Conservation (phyloP, 2,888 invertebrate genomes). For the Dexiosoma caninum region DNA sequence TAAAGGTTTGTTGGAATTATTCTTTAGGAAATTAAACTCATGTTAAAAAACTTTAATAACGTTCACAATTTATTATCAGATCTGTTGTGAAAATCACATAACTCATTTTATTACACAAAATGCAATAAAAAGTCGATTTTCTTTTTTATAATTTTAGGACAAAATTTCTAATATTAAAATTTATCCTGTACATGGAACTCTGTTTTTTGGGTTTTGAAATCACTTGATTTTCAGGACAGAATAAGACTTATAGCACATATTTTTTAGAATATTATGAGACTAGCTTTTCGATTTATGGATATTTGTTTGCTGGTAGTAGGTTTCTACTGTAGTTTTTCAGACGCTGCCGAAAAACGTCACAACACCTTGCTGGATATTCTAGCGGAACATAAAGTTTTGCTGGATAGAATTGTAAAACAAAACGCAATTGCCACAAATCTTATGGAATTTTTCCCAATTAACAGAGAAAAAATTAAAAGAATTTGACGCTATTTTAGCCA, state of each 20-base stretch:
- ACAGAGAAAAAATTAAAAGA: constrained; percentile 19
- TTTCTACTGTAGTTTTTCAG: too few relatives aligned
- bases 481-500: constrained; percentile 5
- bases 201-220: neutral
- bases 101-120: neutral
- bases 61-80: neutral
- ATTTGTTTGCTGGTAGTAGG: too few relatives aligned
- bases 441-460: constrained; percentile 27
- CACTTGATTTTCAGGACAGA: too few relatives aligned
- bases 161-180: neutral
- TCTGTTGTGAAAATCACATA: neutral
- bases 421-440: constrained; percentile 5
- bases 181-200: neutral
- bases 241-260: too few relatives aligned
- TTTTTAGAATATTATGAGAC: too few relatives aligned
- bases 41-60: neutral
- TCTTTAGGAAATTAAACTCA: neutral
- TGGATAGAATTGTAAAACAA: constrained; percentile 1
- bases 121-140: too few relatives aligned
- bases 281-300: too few relatives aligned
- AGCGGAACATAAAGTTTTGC: constrained; percentile 35
- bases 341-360: neutral
- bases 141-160: neutral
- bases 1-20: constrained; percentile 24
- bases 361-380: constrained; percentile 5